Base-by-base conservation (phyloP, 1,140 invertebrate species). In the Glomeris maerens region DNA sequence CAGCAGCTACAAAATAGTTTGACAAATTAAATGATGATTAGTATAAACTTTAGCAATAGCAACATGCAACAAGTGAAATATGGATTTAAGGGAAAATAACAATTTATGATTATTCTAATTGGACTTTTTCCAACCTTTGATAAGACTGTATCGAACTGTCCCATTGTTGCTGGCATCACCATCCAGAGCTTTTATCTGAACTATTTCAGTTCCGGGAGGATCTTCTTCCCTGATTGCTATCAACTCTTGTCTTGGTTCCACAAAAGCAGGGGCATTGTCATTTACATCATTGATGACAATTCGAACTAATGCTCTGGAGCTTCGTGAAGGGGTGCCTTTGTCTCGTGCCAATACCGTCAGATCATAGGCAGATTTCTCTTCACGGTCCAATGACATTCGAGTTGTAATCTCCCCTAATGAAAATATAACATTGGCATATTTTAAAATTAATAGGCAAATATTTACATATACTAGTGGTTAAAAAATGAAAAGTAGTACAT, bases 161-260 rank as follows among this genome's bases (percentile, higher is more conserved):
- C 86, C 83, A 66, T 96, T 96, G 49, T 83, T 74, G 0, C 90
- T 90, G 44, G 79, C 74, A 66, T 96, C 92, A 52, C 76, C 72
- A 67, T 96, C 91, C 3, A 83, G 73, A 1, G 92, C 92, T 59
- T 81, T 74, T 1, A 95, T 78, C 59, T 78, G 74, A 2, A 84
- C 81, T 17, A 92, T 84, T 68, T 90, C 85, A 0, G 84, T 81
- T 13, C 83, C 83, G 7, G 82, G 76, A 26, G 84, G 81, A 57
- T 89, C 84, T 64, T 90, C 85, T 67, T 91, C 87, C 38, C 86
- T 73, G 7, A 91, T 83, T 57, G 84, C 84, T 1, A 92, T 79
- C 3, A 86, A 78, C 63, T 87, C 83, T 63, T 88, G 83, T 60
- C 83, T 78, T 3, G 85, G 87, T 66, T 90, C 84, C 27, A 88